These are phyloP conservation scores for Alethe castanea DNA, from an alignment of 2,113 vertebrate genomes.

Conservation along the genomic window DNA sequence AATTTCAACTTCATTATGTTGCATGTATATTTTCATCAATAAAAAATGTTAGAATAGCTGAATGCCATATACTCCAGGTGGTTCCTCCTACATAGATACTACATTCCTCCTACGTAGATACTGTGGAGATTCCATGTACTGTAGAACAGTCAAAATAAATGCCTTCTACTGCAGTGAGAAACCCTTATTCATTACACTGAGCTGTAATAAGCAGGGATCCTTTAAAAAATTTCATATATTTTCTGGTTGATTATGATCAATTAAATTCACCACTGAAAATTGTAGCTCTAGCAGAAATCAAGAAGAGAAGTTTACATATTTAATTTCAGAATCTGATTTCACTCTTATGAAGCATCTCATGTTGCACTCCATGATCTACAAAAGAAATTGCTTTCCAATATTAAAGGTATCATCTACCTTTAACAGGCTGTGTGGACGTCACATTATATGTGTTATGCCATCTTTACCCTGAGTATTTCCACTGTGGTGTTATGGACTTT, in stretches of 20 bases:
- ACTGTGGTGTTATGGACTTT: background rate
- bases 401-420: background rate
- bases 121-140: background rate
- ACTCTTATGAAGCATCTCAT: background rate
- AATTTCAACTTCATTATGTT: background rate
- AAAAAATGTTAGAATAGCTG: background rate
- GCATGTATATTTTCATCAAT: background rate
- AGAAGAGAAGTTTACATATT: background rate
- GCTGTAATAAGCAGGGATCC: background rate
- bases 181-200: background rate
- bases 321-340: background rate
- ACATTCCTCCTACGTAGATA: background rate
- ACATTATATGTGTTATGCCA: background rate
- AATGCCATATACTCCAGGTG: background rate
- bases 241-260: background rate
- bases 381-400: background rate
- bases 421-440: background rate
- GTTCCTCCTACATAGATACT: background rate
- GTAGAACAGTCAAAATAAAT: background rate
- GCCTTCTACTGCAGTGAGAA: background rate
- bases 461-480: background rate
- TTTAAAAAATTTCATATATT: background rate
- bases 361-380: background rate
- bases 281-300: background rate
- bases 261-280: background rate